A percentile compares a stretch with the other conserved stretches of the same genome.
Evolutionary conservation across 1,140 invertebrate species (phyloP).

Genomic region (Drosophila bifasciata): DNA sequence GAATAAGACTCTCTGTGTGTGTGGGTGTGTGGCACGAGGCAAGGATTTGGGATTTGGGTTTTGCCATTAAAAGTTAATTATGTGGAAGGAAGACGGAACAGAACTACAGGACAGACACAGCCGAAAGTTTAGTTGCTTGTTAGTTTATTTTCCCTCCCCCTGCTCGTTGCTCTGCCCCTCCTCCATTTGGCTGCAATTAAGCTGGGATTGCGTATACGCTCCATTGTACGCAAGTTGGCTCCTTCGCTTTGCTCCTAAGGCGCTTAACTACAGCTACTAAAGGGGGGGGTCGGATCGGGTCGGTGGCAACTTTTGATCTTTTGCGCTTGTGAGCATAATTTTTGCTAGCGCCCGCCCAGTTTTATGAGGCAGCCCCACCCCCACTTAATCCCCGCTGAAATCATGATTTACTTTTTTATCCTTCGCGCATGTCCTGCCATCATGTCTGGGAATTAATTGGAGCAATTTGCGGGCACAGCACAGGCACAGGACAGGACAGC

Average conservation of each 20-base stretch:
- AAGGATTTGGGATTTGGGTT: slow-evolving; percentile 47
- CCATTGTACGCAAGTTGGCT: slow-evolving; percentile 55
- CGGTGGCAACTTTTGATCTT: slow-evolving; percentile 15
- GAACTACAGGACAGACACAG: slow-evolving; percentile 6
- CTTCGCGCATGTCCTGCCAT: slow-evolving; percentile 35
- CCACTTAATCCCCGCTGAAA: slow-evolving; percentile 32
- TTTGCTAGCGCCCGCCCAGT: slow-evolving; percentile 7
- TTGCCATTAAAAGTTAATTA: slow-evolving; percentile 75
- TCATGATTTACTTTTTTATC: slow-evolving; percentile 48
- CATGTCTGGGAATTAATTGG: slow-evolving; percentile 52
- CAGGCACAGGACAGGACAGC: slow-evolving; percentile 9
- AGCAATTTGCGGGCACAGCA: slow-evolving; percentile 48
- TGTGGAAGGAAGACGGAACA: slow-evolving; percentile 50
- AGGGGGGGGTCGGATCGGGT: too few species aligned
- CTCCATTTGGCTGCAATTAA: slow-evolving; percentile 55
- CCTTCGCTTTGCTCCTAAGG: slow-evolving; percentile 31
- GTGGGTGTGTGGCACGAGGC: slow-evolving; percentile 31
- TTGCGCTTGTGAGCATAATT: slow-evolving; percentile 21
- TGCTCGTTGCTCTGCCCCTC: neutral
- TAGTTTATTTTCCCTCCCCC: slow-evolving; percentile 35
- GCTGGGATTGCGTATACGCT: slow-evolving; percentile 74
- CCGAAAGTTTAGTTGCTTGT: slow-evolving; percentile 44
- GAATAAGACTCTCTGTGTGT: slow-evolving; percentile 49
- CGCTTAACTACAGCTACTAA: slow-evolving; percentile 52
- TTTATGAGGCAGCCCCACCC: too few species aligned